Base-by-base conservation (phyloP, 2,113 vertebrate species). In the Piaya cayana region DNA sequence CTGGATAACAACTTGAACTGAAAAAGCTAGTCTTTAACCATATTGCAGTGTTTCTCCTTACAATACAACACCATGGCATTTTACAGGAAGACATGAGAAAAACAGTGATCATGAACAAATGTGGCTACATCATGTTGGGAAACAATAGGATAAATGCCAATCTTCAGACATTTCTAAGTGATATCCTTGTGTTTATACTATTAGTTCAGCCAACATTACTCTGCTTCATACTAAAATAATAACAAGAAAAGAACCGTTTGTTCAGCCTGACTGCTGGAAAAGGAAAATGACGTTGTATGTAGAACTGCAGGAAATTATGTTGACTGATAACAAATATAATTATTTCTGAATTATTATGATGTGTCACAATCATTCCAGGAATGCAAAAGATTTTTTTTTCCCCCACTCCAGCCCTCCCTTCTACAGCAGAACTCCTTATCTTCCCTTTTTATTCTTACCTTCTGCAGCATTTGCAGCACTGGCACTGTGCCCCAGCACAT, bases 261-360 rank as follows among this genome's bases (percentile, higher is more conserved):
- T 93, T 97, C 92, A 97, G 91, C 77, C 91, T 72, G 93, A 81
- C 88, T 95, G 86, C 75, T 86, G 88, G 92, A 95, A 91, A 92
- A 94, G 78, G 86, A 91, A 90, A 95, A 96, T 43, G 92, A 97
- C 16, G 86, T n/a, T n/a, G n/a, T 68, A 8, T 45, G 82, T 91
- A 88, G 94, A 96, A 94, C 63, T 77, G 90, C 92, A 92, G 97
- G 88, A 97, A 97, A 97, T 97, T 96, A 94, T 97, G 95, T 96
- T 97, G 96, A 97, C 88, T 93, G 96, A 97, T 95, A 97, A 97
- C 95, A 97, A 97, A 97, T 92, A 96, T 95, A 97, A 97, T 97
- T 97, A 97, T 95, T 96, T 96, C 95, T 0, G 4, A 97, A 97
- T 97, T 97, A 96, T 97, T 94, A 95, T 93, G 94, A 96, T 88